A percentile compares a stretch with the other conserved stretches of the same genome.
These are phyloP conservation scores for Apodemia hepburni DNA, from an alignment of 2,888 invertebrate genomes.

Conservation along the genomic window DNA sequence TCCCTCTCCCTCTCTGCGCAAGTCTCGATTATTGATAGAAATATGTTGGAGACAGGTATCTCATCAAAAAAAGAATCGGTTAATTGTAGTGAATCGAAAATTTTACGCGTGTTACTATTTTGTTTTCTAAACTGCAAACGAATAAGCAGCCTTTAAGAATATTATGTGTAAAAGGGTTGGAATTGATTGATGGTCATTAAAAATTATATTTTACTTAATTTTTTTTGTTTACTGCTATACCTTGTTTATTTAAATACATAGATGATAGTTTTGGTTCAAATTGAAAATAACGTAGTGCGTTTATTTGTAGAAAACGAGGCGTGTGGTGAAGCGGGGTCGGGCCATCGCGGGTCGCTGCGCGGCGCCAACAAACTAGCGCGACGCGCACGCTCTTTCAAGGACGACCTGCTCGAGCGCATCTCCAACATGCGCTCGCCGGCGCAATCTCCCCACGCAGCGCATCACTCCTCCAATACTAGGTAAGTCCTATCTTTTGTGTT, in stretches of 20 bases:
- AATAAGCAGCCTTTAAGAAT: too few species aligned
- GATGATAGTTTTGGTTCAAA: background rate
- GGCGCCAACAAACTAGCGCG: slow-evolving; percentile 91
- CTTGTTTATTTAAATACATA: background rate
- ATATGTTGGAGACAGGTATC: too few species aligned
- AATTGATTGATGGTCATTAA: too few species aligned
- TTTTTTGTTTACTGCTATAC: background rate
- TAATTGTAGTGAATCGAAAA: too few species aligned
- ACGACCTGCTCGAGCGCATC: slow-evolving; percentile 94
- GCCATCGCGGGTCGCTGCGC: slow-evolving; percentile 88
- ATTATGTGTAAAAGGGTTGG: too few species aligned
- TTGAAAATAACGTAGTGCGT: background rate
- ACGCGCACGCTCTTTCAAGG: slow-evolving; percentile 94
- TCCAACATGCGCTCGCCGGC: slow-evolving; percentile 93
- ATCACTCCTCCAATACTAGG: slow-evolving; percentile 70
- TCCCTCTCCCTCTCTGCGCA: too few species aligned
- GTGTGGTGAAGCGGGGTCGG: slow-evolving; percentile 80
- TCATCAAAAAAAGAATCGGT: too few species aligned
- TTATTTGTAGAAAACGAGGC: slow-evolving; percentile 63
- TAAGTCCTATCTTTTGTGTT: slow-evolving; percentile 26
- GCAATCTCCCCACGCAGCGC: slow-evolving; percentile 75
- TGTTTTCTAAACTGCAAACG: too few species aligned
- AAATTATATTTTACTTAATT: too few species aligned
- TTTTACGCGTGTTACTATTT: too few species aligned
- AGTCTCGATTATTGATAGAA: too few species aligned